phyloP scores from a whole-genome alignment of 2,113 vertebrate genomes.

The Isichthys henryi region DNA sequence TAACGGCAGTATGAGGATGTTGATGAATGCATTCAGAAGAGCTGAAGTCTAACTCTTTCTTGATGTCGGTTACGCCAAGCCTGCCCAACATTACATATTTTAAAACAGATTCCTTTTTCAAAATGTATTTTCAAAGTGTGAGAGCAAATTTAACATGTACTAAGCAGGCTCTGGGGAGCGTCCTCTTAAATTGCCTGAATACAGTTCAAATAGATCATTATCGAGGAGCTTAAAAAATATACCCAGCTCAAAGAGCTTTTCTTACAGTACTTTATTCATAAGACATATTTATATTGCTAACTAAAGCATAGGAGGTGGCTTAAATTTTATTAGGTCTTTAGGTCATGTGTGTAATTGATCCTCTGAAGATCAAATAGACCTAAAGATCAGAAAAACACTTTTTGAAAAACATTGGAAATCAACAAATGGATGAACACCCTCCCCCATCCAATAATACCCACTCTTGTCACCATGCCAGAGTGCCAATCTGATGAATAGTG shows the following conservation, averaged over 20 bases:
- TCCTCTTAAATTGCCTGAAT: not conserved
- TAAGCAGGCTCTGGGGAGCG: not conserved
- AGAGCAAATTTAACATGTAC: not conserved
- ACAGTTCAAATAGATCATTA: conserved; percentile 12
- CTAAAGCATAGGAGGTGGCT: not conserved
- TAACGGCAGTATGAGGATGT: not conserved
- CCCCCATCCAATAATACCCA: too few relatives aligned
- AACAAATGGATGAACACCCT: not conserved
- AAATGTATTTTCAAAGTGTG: not conserved
- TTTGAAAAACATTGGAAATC: not conserved
- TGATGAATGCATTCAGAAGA: not conserved
- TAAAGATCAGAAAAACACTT: not conserved
- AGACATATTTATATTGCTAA: conserved; percentile 1
- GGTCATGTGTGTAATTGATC: not conserved
- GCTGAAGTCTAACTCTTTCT: not conserved
- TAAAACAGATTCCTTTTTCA: not conserved
- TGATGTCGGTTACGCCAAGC: not conserved
- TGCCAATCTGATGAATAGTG: not conserved
- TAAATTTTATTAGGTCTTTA: not conserved
- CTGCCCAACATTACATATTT: not conserved
- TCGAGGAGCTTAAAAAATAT: not conserved
- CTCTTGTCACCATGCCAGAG: not conserved
- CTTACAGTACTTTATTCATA: conserved; percentile 12
- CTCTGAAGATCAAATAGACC: not conserved
- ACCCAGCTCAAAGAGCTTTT: not conserved